These are phyloP conservation scores for Drosophila limbata DNA, from an alignment of 2,888 invertebrate genomes.

Conservation along the genomic window DNA sequence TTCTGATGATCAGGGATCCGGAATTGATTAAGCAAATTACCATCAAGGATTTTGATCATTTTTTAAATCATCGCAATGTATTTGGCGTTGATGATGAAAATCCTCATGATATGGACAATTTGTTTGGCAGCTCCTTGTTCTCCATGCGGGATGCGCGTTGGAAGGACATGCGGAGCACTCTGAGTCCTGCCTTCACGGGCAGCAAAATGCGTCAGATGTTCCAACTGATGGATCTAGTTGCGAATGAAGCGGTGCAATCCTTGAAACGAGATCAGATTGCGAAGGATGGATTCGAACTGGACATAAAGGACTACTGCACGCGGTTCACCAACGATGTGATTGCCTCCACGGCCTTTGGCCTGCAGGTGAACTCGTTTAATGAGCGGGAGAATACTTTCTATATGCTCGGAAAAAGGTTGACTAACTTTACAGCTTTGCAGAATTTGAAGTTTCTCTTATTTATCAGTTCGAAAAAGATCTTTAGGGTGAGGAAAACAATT, in stretches of 20 bases:
- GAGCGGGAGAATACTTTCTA: constrained; percentile 87
- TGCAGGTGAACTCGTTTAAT: constrained; percentile 86
- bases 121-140: constrained; percentile 86
- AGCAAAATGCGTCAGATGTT: constrained; percentile 86
- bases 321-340: constrained; percentile 85
- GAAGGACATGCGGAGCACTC: constrained; percentile 85
- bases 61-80: constrained; percentile 86
- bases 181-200: constrained; percentile 86
- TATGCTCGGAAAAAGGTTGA: constrained; percentile 86
- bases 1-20: constrained; percentile 86
- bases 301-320: constrained; percentile 84
- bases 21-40: constrained; percentile 87
- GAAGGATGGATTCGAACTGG: constrained; percentile 69
- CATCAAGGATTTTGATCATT: constrained; percentile 87
- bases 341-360: constrained; percentile 86
- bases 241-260: constrained; percentile 69
- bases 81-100: constrained; percentile 84
- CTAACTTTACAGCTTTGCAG: constrained; percentile 81
- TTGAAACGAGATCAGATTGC: constrained; percentile 53
- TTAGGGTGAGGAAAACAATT: constrained; percentile 59
- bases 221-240: constrained; percentile 83
- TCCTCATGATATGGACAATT: constrained; percentile 67
- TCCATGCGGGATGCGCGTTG: constrained; percentile 85
- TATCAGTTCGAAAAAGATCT: constrained; percentile 49
- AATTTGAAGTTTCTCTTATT: constrained; percentile 73